These are phyloP conservation scores for Spodoptera picta DNA, from an alignment of 2,888 invertebrate genomes.

Conservation along the genomic window DNA sequence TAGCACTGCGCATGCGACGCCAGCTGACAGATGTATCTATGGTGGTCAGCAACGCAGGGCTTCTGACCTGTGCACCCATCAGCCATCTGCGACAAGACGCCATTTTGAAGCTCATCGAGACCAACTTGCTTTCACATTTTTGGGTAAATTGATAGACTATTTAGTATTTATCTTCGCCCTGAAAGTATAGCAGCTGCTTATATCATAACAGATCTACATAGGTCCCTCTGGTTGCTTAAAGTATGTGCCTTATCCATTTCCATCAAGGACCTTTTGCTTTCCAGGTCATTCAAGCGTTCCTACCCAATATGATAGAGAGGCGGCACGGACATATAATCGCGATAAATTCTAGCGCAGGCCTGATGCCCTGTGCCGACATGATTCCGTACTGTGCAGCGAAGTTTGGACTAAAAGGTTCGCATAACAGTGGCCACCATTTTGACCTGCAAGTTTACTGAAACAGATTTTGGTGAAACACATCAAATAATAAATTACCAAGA, in stretches of 20 bases:
- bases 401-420: slow-evolving; percentile 79
- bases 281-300: slow-evolving; percentile 82
- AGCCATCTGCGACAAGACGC: slow-evolving; percentile 72
- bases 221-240: too few species aligned
- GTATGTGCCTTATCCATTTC: too few species aligned
- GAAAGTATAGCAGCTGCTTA: too few species aligned
- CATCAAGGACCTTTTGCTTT: slow-evolving; percentile 2
- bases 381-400: slow-evolving; percentile 84
- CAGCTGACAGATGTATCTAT: slow-evolving; percentile 81
- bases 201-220: too few species aligned
- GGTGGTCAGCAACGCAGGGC: slow-evolving; percentile 81
- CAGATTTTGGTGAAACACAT: neutral
- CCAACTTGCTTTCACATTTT: slow-evolving; percentile 81
- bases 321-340: slow-evolving; percentile 82
- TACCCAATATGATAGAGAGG: slow-evolving; percentile 83
- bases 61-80: slow-evolving; percentile 71
- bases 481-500: too few species aligned
- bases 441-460: too few species aligned
- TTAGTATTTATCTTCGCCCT: neutral
- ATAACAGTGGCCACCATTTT: too few species aligned
- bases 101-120: slow-evolving; percentile 72
- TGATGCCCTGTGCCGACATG: slow-evolving; percentile 80
- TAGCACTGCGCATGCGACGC: slow-evolving; percentile 76
- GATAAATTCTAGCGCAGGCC: slow-evolving; percentile 81
- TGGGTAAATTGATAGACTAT: slow-evolving; percentile 68